phyloP scores from a whole-genome alignment of 2,113 vertebrate genomes.

The Willisornis vidua region DNA sequence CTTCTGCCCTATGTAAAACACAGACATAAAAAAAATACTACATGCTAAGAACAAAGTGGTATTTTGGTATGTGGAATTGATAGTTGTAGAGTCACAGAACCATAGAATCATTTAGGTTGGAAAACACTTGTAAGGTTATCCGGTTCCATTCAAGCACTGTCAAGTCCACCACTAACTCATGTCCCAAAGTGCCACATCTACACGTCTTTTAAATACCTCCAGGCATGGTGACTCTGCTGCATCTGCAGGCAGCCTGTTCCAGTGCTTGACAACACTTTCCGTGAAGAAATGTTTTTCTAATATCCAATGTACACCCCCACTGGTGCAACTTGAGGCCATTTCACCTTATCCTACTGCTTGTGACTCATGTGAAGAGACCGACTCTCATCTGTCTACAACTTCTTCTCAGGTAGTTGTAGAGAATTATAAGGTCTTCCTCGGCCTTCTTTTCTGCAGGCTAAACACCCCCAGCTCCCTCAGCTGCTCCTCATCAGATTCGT shows the following conservation, averaged over 20 bases:
- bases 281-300: background rate
- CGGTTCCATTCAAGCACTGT: background rate
- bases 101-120: background rate
- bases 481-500: background rate
- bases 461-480: background rate
- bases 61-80: background rate
- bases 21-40: background rate
- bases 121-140: background rate
- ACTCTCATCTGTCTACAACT: background rate
- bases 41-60: background rate
- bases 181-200: background rate
- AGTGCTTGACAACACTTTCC: background rate
- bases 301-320: background rate
- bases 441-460: background rate
- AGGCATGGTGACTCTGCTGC: too few relatives aligned
- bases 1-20: background rate
- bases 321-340: background rate
- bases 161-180: background rate
- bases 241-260: background rate
- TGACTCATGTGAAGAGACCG: background rate
- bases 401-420: background rate
- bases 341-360: background rate
- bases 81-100: background rate
- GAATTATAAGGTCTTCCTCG: background rate
- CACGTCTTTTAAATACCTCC: background rate